Percentiles rank a stretch among this genome's conserved stretches.
Conservation (phyloP, 2,888 invertebrate genomes). For the Aromia moschata region DNA sequence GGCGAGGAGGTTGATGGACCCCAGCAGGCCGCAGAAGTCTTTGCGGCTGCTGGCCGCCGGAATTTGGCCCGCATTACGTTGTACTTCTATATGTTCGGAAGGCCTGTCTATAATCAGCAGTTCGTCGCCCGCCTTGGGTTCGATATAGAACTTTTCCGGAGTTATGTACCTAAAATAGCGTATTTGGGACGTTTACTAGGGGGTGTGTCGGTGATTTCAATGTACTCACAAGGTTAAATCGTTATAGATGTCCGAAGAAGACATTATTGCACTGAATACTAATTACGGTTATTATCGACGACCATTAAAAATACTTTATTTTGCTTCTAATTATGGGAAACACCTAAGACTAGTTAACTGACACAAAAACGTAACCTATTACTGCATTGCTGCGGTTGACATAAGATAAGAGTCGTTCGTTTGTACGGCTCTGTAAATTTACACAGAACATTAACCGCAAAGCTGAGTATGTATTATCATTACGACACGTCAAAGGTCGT, state of each 20-base stretch:
- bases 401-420: too few species aligned
- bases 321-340: too few species aligned
- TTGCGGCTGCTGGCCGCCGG: slow-evolving; percentile 69
- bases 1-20: slow-evolving; percentile 83
- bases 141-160: slow-evolving; percentile 89
- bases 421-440: too few species aligned
- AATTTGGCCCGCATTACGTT: slow-evolving; percentile 68
- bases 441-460: too few species aligned
- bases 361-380: too few species aligned
- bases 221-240: slow-evolving; percentile 53
- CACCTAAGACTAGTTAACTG: too few species aligned
- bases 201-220: neutral
- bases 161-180: slow-evolving; percentile 77
- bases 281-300: neutral
- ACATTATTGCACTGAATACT: slow-evolving; percentile 34
- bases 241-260: slow-evolving; percentile 50
- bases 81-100: slow-evolving; percentile 53
- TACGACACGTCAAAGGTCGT: too few species aligned
- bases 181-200: slow-evolving; percentile 17
- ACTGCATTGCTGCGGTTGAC: too few species aligned
- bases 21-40: slow-evolving; percentile 88
- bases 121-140: slow-evolving; percentile 80
- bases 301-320: too few species aligned
- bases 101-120: slow-evolving; percentile 86
- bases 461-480: too few species aligned